Base-by-base conservation (phyloP, 92 coral and sea anemone genomes). In the Actinernus sp. region DNA sequence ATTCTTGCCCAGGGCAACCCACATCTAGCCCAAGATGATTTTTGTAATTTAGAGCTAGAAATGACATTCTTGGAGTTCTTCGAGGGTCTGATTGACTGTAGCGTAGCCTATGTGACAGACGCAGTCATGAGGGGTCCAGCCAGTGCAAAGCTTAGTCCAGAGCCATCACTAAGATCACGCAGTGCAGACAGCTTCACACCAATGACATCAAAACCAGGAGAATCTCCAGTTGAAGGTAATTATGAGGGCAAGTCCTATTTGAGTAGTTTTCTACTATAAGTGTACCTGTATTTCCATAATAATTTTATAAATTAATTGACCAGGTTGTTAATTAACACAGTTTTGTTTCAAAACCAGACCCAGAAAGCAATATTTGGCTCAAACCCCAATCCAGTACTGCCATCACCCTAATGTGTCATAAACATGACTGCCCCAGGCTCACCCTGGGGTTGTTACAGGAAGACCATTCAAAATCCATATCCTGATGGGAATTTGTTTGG, bases 61-160 rank as follows among this genome's bases (percentile, higher is more conserved):
- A 65, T 95, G 74, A 91, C 99, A 0, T 95, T 95, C 71, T 65
- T 95, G 78, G 99, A 95, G 70, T 88, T 95, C 49, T 87, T 83
- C 58, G 99, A 95, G 55, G 97, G 88, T 3, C 78, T 95, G 20
- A 83, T 95, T 54, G 90, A 83, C 3, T 95, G 99, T 73, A 93
- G 97, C 3, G 55, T 59, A 30, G 95, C 86, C 44, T 95, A 83
- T 65, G 99, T 95, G 34, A 95, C 92, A 30, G 95, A 91, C 14
- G 71, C 71, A 27, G 74, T 83, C 24, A 59, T 91, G 85, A 92
- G 86, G 49, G 90, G 83, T 17, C 86, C 88, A 18, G 73, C 71
- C 14, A 79, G 89, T 33, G 90, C 95, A 0, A 92, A 79, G 66
- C 71, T 66, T 8, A 80, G 89, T 54, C 84, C 94, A 39, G 87